Base-by-base conservation (phyloP, 2,113 vertebrate species). In the Macroglossus sobrinus region DNA sequence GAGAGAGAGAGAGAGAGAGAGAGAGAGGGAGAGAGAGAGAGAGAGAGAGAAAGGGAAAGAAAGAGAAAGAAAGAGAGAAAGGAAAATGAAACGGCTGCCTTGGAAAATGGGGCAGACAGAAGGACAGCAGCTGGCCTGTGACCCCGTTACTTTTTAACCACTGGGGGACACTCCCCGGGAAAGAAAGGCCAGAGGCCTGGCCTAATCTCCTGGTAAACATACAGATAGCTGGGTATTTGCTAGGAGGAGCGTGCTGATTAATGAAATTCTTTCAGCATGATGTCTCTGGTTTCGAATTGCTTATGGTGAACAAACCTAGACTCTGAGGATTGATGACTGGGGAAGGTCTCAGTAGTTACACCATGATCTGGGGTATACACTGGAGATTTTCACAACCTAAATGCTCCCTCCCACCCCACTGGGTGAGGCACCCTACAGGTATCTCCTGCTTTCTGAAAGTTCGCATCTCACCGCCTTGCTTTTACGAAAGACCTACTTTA, bases 41-140 rank as follows among this genome's bases (percentile, higher is more conserved):
- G 21, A 7, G 7, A 74, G 1, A 3, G 1, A 53, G 3, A 3
- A 1, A 78, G 3, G 2, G 12, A 50, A 5, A 50, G 15, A 21
- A 50, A 7, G 5, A 26, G 53, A 4, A 2, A 76, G 4, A 24
- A 7, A 43, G 21, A 7, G 28, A 43, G 33, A 2, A 57, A 22
- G 10, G 40, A 33, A 45, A 15, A 33, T 84, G 64, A 88, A 57
- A 43, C 59, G 55, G 8, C 33, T 84, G 71, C 33, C n/a, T 89
- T 79, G 55, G 74, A 38, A 93, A 68, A 68, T 81, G 50, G 22
- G 38, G 40, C 89, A 35, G 33, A 72, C n/a, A 63, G 35, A 55
- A 78, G 11, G 4, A 61, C 81, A 68, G 59, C 74, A 66, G 45
- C 30, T 22, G 47, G 35, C 7, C 24, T 38, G 63, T 40, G 26